Conservation (phyloP, 2,797 vertebrate genomes). For the Menidia menidia region DNA sequence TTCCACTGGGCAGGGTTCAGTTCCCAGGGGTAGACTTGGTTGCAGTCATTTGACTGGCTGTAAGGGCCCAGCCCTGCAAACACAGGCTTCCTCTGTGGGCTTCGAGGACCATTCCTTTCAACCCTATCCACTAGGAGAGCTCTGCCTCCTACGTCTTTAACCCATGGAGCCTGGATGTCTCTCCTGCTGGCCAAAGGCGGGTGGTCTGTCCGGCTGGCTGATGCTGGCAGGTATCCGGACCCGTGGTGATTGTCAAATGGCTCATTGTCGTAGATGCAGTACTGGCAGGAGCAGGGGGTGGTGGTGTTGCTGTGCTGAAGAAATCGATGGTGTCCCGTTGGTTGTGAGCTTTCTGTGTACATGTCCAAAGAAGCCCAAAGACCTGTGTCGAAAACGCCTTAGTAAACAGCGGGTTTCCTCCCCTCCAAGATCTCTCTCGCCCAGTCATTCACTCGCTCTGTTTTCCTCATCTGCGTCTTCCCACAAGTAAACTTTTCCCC, state of each 20-base stretch:
- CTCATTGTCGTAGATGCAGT: conserved; percentile 66
- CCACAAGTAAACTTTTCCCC: conserved; percentile 79
- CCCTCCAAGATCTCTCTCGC: conserved; percentile 65
- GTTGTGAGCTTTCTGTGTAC: conserved; percentile 79
- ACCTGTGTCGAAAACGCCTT: conserved; percentile 69
- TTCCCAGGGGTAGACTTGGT: conserved; percentile 68
- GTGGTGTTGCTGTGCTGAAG: conserved; percentile 49
- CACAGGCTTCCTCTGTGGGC: conserved; percentile 80
- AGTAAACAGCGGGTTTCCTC: conserved; percentile 78
- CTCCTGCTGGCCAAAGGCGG: conserved; percentile 56
- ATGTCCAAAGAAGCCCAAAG: conserved; percentile 76
- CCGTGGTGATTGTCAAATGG: conserved; percentile 39
- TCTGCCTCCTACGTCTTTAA: conserved; percentile 61
- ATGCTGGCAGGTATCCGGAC: conserved; percentile 47
- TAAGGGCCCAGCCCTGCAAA: conserved; percentile 64
- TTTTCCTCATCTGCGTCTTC: conserved; percentile 84
- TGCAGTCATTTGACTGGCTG: conserved; percentile 56
- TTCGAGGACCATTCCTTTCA: conserved; percentile 63
- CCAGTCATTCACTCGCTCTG: conserved; percentile 82
- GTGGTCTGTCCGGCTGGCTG: conserved; percentile 61
- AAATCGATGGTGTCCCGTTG: conserved; percentile 68
- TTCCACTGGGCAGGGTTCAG: conserved; percentile 68
- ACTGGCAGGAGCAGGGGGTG: conserved; percentile 63
- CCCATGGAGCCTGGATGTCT: conserved; percentile 63
- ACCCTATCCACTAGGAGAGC: conserved; percentile 54